Evolutionary conservation across 1,140 invertebrate genomes (phyloP).

Genomic region (Drosophila malerkotliana): DNA sequence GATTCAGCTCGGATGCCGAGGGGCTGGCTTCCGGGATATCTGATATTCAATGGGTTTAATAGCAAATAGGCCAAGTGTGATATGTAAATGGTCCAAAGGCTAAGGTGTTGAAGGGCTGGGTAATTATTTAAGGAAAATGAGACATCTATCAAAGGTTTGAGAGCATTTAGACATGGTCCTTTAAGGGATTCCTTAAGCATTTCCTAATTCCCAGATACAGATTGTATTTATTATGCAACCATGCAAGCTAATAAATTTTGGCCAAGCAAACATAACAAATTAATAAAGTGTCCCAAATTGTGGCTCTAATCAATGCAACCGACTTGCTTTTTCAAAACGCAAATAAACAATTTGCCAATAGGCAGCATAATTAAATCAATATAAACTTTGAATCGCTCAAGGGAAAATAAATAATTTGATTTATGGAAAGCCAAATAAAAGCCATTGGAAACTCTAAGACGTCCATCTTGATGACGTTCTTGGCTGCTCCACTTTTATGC

Average conservation of each 20-base stretch:
- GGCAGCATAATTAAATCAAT: background rate
- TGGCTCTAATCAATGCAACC: background rate
- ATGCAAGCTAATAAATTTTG: background rate
- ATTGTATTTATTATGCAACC: background rate
- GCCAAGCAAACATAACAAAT: background rate
- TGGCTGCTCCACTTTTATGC: conserved; percentile 8
- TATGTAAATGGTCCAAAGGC: background rate
- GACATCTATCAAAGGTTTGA: too few relatives aligned
- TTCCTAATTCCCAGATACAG: too few relatives aligned
- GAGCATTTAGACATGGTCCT: too few relatives aligned
- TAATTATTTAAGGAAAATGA: background rate
- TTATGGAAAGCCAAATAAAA: background rate
- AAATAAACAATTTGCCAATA: background rate
- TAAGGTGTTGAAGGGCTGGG: background rate
- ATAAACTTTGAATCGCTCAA: background rate
- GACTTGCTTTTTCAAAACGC: background rate
- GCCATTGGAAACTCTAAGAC: background rate
- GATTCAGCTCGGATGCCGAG: conserved; percentile 46
- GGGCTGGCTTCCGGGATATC: conserved; percentile 22
- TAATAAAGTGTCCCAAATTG: background rate
- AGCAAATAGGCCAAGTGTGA: conserved; percentile 11
- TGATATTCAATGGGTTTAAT: conserved; percentile 49
- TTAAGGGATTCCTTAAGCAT: too few relatives aligned
- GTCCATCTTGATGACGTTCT: conserved; percentile 9
- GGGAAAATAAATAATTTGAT: conserved; percentile 1